phyloP scores from a whole-genome alignment of 2,797 vertebrate genomes.

The Pangasius sanitwongsei region DNA sequence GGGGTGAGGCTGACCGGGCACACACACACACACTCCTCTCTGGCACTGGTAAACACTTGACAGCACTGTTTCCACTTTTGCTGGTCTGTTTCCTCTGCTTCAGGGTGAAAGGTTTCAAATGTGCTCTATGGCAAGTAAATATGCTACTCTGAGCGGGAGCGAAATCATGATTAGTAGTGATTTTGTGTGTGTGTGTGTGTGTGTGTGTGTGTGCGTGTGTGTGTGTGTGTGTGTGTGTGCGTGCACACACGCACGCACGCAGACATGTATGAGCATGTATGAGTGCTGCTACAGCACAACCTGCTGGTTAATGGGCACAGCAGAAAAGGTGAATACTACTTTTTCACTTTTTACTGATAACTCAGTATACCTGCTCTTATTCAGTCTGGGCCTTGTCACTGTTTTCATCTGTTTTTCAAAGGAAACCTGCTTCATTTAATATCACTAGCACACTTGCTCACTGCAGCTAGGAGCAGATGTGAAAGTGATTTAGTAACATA shows the following conservation, averaged over 20 bases:
- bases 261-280: conserved; percentile 15
- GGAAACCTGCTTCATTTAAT: conserved; percentile 44
- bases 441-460: conserved; percentile 29
- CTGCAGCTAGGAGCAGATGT: conserved; percentile 37
- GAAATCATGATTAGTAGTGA: background rate
- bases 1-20: conserved; percentile 38
- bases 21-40: conserved; percentile 33
- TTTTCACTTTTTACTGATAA: conserved; percentile 2
- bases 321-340: background rate
- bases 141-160: conserved; percentile 20
- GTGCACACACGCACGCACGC: background rate
- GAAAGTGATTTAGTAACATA: conserved; percentile 49
- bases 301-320: conserved; percentile 69
- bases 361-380: background rate
- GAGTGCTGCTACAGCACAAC: conserved; percentile 70
- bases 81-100: conserved; percentile 61
- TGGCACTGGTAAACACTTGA: conserved; percentile 58
- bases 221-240: conserved; percentile 12
- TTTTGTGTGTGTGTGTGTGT: conserved; percentile 8
- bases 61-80: conserved; percentile 66
- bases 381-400: conserved; percentile 1
- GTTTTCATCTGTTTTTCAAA: conserved; percentile 40
- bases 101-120: conserved; percentile 55
- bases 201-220: conserved; percentile 8
- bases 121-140: conserved; percentile 28